phyloP scores from a whole-genome alignment of 2,113 vertebrate genomes.

The Hemiprocne comata region DNA sequence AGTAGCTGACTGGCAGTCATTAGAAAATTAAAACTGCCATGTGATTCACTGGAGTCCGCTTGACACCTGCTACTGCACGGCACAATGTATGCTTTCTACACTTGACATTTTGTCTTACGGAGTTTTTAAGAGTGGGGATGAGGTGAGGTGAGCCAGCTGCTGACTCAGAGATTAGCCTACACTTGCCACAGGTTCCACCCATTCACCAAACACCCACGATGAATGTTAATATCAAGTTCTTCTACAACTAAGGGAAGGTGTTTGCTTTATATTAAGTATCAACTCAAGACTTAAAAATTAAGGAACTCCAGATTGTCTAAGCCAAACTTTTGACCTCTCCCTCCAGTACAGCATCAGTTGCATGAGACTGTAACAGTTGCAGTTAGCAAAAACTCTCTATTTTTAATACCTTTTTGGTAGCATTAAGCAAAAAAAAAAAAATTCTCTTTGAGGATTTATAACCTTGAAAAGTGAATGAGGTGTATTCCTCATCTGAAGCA shows the following conservation, averaged over 20 bases:
- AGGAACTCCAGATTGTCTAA: not conserved
- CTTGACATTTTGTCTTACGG: not conserved
- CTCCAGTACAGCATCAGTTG: not conserved
- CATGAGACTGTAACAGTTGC: not conserved
- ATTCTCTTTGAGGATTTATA: not conserved
- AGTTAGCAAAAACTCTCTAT: not conserved
- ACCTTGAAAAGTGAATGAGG: not conserved
- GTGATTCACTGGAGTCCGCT: not conserved
- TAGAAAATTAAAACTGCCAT: not conserved
- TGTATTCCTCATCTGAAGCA: not conserved
- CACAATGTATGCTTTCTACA: not conserved
- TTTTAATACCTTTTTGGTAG: not conserved
- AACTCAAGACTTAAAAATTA: not conserved
- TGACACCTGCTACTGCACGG: not conserved
- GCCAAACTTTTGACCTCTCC: not conserved
- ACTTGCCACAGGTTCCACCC: not conserved
- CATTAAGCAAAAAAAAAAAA: not conserved
- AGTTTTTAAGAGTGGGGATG: no score
- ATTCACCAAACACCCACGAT: not conserved
- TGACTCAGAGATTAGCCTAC: not conserved
- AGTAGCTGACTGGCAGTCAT: not conserved
- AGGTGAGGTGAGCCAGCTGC: not conserved
- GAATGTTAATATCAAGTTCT: not conserved
- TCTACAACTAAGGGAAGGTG: not conserved
- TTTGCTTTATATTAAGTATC: not conserved